Evolutionary conservation across 2,113 vertebrate genomes (phyloP), one percentile per base, ranked within the genome.

Genomic region (Eulacestoma nigropectus): DNA sequence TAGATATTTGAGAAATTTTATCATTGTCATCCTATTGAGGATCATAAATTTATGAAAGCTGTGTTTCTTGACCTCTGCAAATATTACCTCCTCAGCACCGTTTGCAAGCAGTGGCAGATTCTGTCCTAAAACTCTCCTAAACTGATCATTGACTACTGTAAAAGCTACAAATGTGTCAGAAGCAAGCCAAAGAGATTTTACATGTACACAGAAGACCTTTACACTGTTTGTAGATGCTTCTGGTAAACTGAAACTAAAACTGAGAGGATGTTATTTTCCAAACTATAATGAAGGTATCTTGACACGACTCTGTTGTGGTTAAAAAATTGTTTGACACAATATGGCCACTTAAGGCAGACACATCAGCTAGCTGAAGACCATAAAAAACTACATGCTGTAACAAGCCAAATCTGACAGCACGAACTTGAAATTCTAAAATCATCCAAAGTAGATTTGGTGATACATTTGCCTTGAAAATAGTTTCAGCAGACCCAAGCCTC

Each of bases 161-260:
- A 68, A 93, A 87, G 11, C 13, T 33, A 42, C 13, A 10, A 49
- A 4, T 23, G 20, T 37, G 4, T 46, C 52, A 90, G 44, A 63
- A 79, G 13, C 1, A 42, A 2, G 2, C 42, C 13, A 41, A 81
- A 56, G 44, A 65, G 21, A 39, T 39, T 78, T 65, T n/a, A n/a
- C 8, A 23, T 1, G 0, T 27, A 53, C 6, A 35, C 4, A 70
- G 37, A 62, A 39, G 16, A 52, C 4, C 5, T 3, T 10, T 67
- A 29, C 17, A 50, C 6, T 39, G 4, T 57, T 33, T 47, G 21
- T 1, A 72, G 22, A 55, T 6, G 3, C 2, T 78, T 41, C 23
- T 42, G 20, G 11, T 19, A 62, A 78, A 78, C 18, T 35, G 16
- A 84, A 84, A 46, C 4, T 37, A 42, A 74, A 83, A 32, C 1